These are phyloP conservation scores for Gila robusta DNA, from an alignment of 2,797 vertebrate genomes.

Conservation along the genomic window DNA sequence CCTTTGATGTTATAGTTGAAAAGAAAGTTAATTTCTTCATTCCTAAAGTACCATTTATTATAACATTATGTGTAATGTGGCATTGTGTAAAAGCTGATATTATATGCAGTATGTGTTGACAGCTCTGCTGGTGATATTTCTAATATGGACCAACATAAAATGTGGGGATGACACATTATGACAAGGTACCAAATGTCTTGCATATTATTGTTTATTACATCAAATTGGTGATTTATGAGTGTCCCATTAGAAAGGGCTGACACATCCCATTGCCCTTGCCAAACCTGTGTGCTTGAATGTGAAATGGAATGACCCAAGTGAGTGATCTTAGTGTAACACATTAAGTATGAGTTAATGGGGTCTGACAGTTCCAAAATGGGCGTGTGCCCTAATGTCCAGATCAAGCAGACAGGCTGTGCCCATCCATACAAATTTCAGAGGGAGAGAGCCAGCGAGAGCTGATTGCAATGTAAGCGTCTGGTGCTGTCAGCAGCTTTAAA, in stretches of 20 bases:
- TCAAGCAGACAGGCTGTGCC: constrained; percentile 81
- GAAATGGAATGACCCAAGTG: constrained; percentile 4
- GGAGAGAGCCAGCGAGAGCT: constrained; percentile 78
- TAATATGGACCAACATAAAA: background rate
- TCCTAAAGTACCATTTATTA: background rate
- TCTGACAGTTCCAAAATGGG: constrained; percentile 76
- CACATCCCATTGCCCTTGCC: constrained; percentile 20
- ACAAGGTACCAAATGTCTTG: constrained; percentile 7
- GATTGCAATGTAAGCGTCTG: constrained; percentile 86
- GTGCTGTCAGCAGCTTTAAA: constrained; percentile 92
- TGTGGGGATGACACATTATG: background rate
- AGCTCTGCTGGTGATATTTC: background rate
- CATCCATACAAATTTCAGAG: constrained; percentile 87
- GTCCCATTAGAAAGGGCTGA: background rate
- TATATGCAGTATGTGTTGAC: background rate
- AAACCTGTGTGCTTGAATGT: constrained; percentile 2
- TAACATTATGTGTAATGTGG: background rate
- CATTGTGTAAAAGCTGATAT: background rate
- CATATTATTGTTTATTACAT: background rate
- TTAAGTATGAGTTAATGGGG: constrained; percentile 72
- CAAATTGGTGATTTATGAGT: background rate
- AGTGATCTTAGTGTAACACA: constrained; percentile 24
- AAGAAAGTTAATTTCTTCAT: background rate
- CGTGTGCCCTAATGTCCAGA: constrained; percentile 78
- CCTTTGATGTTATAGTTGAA: background rate